Evolutionary conservation across 2,888 invertebrate genomes (phyloP).

Genomic region (Anaspis maculata): DNA sequence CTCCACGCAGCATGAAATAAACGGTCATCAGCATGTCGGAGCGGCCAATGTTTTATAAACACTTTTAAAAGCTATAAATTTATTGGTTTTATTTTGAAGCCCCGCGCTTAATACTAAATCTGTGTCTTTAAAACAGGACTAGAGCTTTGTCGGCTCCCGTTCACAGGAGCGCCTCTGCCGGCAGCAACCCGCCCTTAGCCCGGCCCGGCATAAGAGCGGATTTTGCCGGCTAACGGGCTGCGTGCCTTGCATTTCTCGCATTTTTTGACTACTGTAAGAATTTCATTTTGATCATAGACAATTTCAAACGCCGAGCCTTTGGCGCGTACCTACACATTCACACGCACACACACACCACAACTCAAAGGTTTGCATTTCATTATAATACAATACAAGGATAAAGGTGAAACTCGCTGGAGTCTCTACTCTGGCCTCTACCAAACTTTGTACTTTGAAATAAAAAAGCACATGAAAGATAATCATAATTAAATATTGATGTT

Average conservation of each 20-base stretch:
- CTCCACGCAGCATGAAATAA: slow-evolving; percentile 29
- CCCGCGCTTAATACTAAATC: slow-evolving; percentile 40
- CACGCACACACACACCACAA: too few species aligned
- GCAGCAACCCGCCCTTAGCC: slow-evolving; percentile 16
- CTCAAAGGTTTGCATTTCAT: too few species aligned
- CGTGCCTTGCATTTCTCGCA: slow-evolving; percentile 33
- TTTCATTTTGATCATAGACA: slow-evolving; percentile 34
- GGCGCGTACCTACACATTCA: too few species aligned
- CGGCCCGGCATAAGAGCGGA: slow-evolving; percentile 23
- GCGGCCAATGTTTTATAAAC: slow-evolving; percentile 40
- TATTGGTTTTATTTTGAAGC: slow-evolving; percentile 39
- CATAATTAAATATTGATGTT: too few species aligned
- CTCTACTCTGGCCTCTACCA: too few species aligned
- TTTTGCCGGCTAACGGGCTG: slow-evolving; percentile 21
- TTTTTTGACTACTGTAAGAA: slow-evolving; percentile 43
- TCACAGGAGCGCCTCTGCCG: slow-evolving; percentile 19
- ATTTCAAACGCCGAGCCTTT: slow-evolving; percentile 19
- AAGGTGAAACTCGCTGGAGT: too few species aligned
- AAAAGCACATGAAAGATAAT: too few species aligned
- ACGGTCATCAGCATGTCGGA: slow-evolving; percentile 34
- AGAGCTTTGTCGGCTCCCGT: slow-evolving; percentile 37
- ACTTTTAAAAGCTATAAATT: slow-evolving; percentile 40
- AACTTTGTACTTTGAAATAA: too few species aligned
- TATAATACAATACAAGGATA: too few species aligned
- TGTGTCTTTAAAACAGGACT: slow-evolving; percentile 38